Evolutionary conservation across 2,888 invertebrate genomes (phyloP).

Genomic region (Caenorhabditis panamensis): DNA sequence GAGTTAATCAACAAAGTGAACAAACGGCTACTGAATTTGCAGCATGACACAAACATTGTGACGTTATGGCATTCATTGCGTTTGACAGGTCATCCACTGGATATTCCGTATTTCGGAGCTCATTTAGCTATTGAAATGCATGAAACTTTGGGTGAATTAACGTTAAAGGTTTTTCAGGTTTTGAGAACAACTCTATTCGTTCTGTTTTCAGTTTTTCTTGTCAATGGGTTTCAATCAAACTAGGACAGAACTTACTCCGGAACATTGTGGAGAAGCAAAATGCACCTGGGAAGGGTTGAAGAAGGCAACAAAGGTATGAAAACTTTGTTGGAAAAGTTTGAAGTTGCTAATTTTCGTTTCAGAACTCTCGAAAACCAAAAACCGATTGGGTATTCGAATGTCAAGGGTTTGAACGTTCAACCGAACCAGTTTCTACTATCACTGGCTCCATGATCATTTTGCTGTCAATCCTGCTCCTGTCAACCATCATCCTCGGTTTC

Average conservation of each 20-base stretch:
- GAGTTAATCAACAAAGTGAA: neutral
- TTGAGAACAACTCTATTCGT: too few species aligned
- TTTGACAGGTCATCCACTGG: constrained; percentile 31
- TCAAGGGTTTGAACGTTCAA: constrained; percentile 44
- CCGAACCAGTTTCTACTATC: constrained; percentile 31
- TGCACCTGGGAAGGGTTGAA: constrained; percentile 57
- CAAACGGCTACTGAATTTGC: constrained; percentile 18
- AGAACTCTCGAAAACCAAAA: constrained; percentile 39
- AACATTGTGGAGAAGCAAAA: constrained; percentile 31
- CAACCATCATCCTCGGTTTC: constrained; percentile 65
- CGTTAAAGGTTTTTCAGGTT: constrained; percentile 31
- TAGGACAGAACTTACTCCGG: constrained; percentile 33
- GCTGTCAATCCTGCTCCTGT: constrained; percentile 55
- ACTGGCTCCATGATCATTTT: constrained; percentile 58
- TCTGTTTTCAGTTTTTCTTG: constrained; percentile 60
- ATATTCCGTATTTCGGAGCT: constrained; percentile 62
- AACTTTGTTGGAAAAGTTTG: neutral
- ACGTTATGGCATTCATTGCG: constrained; percentile 58
- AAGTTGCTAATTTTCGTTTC: constrained; percentile 7
- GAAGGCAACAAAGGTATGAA: constrained; percentile 36
- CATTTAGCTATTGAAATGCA: constrained; percentile 66
- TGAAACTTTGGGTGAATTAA: constrained; percentile 30
- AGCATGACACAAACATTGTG: constrained; percentile 69
- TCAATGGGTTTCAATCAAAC: constrained; percentile 49
- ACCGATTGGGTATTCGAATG: constrained; percentile 51